These are phyloP conservation scores for Anabacerthia variegaticeps DNA, from an alignment of 2,797 vertebrate genomes.

Conservation along the genomic window DNA sequence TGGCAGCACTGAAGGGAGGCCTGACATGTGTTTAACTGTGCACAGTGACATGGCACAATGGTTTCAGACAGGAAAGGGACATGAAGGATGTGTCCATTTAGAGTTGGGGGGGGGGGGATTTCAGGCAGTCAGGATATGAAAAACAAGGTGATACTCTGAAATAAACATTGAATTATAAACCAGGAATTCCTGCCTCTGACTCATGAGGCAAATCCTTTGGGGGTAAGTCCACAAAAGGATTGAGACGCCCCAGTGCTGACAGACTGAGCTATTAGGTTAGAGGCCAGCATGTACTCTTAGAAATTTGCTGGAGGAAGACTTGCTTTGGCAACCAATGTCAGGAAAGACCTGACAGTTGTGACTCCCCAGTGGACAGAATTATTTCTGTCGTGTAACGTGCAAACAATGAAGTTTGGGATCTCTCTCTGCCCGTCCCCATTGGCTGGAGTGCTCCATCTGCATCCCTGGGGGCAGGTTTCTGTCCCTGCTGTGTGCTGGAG, in stretches of 20 bases:
- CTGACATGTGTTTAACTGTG: not conserved
- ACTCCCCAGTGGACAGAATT: conserved; percentile 11
- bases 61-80: conserved; percentile 32
- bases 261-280: conserved; percentile 9
- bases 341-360: conserved; percentile 40
- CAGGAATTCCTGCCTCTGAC: conserved; percentile 71
- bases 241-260: conserved; percentile 12
- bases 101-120: not conserved
- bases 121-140: conserved; percentile 59
- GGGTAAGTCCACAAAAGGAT: conserved; percentile 52
- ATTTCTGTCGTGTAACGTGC: not conserved
- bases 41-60: not conserved
- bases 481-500: not conserved
- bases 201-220: conserved; percentile 60
- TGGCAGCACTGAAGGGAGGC: not conserved
- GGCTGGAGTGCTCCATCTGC: not conserved
- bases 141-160: conserved; percentile 64
- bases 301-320: not conserved
- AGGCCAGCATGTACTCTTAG: conserved; percentile 24
- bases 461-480: not conserved
- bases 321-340: conserved; percentile 10
- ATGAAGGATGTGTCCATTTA: conserved; percentile 61
- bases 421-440: not conserved
- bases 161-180: conserved; percentile 66
- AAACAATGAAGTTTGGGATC: conserved; percentile 17